Conservation (phyloP, 2,888 invertebrate species). For the Aromia moschata region DNA sequence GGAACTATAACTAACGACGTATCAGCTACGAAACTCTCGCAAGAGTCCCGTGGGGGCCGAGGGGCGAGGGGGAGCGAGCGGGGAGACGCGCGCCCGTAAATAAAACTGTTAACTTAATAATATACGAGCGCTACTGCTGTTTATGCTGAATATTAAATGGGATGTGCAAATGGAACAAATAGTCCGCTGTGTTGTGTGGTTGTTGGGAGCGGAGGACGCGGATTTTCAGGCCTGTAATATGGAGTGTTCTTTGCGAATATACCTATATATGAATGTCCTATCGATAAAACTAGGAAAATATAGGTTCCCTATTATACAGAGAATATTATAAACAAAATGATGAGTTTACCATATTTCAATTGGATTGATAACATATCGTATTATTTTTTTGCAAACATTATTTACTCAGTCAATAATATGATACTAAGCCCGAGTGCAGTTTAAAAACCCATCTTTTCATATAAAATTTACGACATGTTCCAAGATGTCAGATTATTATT, state of each 20-base stretch:
- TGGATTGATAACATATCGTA: too few species aligned
- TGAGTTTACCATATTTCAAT: too few species aligned
- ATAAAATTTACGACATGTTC: too few species aligned
- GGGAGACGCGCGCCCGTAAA: slow-evolving; percentile 49
- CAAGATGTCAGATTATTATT: too few species aligned
- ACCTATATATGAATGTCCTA: too few species aligned
- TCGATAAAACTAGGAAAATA: too few species aligned
- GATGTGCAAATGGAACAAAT: slow-evolving; percentile 45
- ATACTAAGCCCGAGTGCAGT: too few species aligned
- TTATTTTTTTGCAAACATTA: too few species aligned
- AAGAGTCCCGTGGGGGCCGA: slow-evolving; percentile 33
- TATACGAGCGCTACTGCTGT: slow-evolving; percentile 48
- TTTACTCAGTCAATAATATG: too few species aligned
- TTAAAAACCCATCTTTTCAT: too few species aligned
- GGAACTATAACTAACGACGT: slow-evolving; percentile 66
- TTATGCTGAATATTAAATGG: slow-evolving; percentile 50
- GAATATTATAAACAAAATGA: too few species aligned
- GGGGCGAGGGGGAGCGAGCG: slow-evolving; percentile 33
- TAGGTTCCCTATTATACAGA: too few species aligned
- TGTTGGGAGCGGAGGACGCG: neutral
- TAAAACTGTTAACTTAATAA: slow-evolving; percentile 54
- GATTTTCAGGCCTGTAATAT: slow-evolving; percentile 2
- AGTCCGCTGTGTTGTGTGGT: slow-evolving; percentile 9
- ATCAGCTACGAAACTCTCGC: slow-evolving; percentile 49
- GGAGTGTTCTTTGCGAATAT: neutral